phyloP scores from a whole-genome alignment of 2,113 vertebrate genomes.

The Anolis carolinensis region DNA sequence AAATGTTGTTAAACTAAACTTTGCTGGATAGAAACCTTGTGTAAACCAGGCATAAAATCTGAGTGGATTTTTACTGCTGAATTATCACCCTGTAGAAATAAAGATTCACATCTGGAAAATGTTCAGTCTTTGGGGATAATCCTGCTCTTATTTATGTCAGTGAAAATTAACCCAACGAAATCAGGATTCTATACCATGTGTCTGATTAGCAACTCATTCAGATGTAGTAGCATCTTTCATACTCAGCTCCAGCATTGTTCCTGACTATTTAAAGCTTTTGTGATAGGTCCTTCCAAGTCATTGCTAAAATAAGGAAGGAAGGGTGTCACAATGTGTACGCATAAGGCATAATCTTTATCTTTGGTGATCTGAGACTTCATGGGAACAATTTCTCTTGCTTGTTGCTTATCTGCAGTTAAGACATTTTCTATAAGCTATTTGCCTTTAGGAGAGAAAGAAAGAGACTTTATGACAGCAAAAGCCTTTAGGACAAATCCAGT shows the following conservation, averaged over 20 bases:
- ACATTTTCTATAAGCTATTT: too few relatives aligned
- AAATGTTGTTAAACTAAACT: conserved; percentile 63
- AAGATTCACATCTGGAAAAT: conserved; percentile 34
- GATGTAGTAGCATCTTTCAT: not conserved
- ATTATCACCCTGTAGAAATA: conserved; percentile 67
- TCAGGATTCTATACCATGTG: not conserved
- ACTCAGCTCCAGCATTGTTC: not conserved
- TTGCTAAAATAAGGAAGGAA: not conserved
- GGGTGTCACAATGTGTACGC: not conserved
- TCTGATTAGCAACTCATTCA: conserved; percentile 3
- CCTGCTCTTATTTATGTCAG: conserved; percentile 21
- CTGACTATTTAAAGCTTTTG: not conserved
- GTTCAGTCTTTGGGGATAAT: conserved; percentile 20
- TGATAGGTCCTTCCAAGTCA: not conserved
- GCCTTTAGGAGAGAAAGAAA: not conserved
- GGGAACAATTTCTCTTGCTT: not conserved
- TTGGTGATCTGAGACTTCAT: not conserved
- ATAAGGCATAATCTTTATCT: not conserved
- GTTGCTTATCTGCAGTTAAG: not conserved
- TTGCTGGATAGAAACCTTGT: conserved; percentile 58
- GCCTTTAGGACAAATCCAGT: not conserved
- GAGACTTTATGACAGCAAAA: too few relatives aligned
- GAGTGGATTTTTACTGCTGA: conserved; percentile 69
- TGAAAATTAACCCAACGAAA: conserved; percentile 21
- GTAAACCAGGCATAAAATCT: conserved; percentile 72